Percentiles rank a stretch among this genome's conserved stretches.
phyloP scores from a whole-genome alignment of 2,888 invertebrate genomes.

The Acanthosepion esculentum region DNA sequence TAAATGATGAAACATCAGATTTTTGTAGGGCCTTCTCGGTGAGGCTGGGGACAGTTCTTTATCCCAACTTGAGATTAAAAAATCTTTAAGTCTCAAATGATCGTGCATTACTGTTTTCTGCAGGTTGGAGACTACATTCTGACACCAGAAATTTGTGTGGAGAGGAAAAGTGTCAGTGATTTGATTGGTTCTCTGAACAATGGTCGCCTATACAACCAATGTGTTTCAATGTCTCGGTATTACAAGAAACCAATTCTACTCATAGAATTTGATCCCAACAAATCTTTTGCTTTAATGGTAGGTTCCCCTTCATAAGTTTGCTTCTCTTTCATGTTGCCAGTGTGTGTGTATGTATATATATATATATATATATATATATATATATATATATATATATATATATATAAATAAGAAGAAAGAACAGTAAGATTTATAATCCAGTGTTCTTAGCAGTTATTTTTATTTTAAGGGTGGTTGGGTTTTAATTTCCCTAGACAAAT shows the following conservation, averaged over 20 bases:
- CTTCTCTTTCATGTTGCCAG: background rate
- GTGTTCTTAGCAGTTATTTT: too few species aligned
- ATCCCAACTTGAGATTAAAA: too few species aligned
- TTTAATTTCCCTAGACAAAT: too few species aligned
- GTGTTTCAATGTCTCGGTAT: slow-evolving; percentile 89
- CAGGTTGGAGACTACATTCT: slow-evolving; percentile 98
- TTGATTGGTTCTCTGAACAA: slow-evolving; percentile 95
- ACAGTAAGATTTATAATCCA: too few species aligned
- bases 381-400: too few species aligned
- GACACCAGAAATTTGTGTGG: slow-evolving; percentile 96
- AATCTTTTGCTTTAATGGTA: slow-evolving; percentile 81
- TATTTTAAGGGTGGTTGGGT: too few species aligned
- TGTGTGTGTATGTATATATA: too few species aligned
- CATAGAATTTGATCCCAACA: slow-evolving; percentile 96
- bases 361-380: too few species aligned
- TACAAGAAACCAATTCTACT: slow-evolving; percentile 80
- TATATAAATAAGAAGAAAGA: too few species aligned
- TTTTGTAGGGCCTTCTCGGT: too few species aligned
- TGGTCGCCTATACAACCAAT: slow-evolving; percentile 95
- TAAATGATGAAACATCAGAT: too few species aligned
- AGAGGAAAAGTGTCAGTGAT: slow-evolving; percentile 96
- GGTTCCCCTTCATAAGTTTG: background rate
- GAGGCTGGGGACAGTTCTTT: too few species aligned
- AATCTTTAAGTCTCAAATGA: background rate
- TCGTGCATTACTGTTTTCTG: slow-evolving; percentile 52